These are phyloP conservation scores for Amphipoea lucens DNA, from an alignment of 2,888 invertebrate genomes.

Conservation along the genomic window DNA sequence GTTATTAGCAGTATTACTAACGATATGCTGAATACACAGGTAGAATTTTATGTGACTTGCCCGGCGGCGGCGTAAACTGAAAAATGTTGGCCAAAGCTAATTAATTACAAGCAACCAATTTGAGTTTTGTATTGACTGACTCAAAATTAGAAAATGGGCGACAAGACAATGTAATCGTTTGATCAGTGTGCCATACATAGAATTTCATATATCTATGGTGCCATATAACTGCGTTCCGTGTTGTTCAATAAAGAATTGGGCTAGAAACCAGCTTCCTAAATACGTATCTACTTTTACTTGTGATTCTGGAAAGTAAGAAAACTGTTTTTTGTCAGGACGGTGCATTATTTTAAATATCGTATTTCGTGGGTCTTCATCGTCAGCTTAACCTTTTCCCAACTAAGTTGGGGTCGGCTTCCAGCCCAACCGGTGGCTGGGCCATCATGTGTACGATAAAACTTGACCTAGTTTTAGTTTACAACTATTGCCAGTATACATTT, in stretches of 20 bases:
- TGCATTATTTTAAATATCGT: background rate
- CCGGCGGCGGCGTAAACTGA: background rate
- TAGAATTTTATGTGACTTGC: background rate
- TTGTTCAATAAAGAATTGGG: background rate
- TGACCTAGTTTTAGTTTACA: background rate
- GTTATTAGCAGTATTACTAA: slow-evolving; percentile 33
- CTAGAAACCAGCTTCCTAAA: background rate
- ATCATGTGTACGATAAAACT: background rate
- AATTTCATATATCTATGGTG: too few species aligned
- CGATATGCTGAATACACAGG: background rate
- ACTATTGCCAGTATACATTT: background rate
- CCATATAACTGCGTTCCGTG: background rate
- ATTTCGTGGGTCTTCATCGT: background rate
- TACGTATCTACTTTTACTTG: background rate
- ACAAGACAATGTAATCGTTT: background rate
- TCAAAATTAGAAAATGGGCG: background rate
- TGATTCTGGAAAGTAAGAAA: background rate
- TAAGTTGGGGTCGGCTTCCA: background rate
- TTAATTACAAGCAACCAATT: background rate
- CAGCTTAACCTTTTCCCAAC: background rate
- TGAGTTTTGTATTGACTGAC: background rate
- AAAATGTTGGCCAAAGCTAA: background rate
- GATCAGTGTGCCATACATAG: background rate
- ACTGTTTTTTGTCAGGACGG: background rate
- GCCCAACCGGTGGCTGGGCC: background rate